Evolutionary conservation across 64 coral and sea anemone genomes (phyloP), one percentile per base, ranked within the genome.

Genomic region (Montipora cactus): DNA sequence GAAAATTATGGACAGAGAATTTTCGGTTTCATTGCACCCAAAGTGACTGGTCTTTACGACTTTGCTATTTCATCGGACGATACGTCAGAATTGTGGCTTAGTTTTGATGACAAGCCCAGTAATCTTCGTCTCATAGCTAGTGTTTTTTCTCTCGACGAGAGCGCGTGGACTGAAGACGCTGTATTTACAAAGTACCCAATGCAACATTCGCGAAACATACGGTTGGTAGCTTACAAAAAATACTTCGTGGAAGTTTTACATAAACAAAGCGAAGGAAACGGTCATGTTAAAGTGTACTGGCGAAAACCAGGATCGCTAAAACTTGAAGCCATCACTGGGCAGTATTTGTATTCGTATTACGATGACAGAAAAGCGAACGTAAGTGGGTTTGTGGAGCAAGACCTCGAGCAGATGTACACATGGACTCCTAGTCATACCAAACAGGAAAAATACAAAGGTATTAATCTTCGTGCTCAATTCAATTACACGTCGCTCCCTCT

Each of bases 11-110:
- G 73, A 5, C 79, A 90, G 47, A 75, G 93, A 47, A 77, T 90
- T 14, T 94, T 97, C 78, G 95, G 95, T 44, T 96, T 93, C 78
- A 78, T 96, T 47, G 87, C 59, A 48, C 88, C 95, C 5, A 67
- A 88, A 13, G 73, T 47, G 62, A 78, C 61, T 16, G 95, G 91
- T 12, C 15, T 20, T 13, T 96, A 93, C 18, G 28, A 3, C 5
- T 96, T 96, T 50, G 95, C 79, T 22, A 59, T 96, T 28, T 89
- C 91, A 8, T 96, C 95, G 13, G 90, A 93, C 45, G 91, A 96
- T 79, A 73, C 95, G 0, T 96, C 95, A 2, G 91, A 96, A 18
- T 67, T 96, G 18, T 96, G 95, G 95, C 91, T 96, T 5, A 96
- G 95, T 79, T 85, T 74, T 8, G 87, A 93, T 57, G 79, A 96